These are phyloP conservation scores for Hyperoplus lanceolatus DNA, from an alignment of 2,797 vertebrate genomes.

Conservation along the genomic window DNA sequence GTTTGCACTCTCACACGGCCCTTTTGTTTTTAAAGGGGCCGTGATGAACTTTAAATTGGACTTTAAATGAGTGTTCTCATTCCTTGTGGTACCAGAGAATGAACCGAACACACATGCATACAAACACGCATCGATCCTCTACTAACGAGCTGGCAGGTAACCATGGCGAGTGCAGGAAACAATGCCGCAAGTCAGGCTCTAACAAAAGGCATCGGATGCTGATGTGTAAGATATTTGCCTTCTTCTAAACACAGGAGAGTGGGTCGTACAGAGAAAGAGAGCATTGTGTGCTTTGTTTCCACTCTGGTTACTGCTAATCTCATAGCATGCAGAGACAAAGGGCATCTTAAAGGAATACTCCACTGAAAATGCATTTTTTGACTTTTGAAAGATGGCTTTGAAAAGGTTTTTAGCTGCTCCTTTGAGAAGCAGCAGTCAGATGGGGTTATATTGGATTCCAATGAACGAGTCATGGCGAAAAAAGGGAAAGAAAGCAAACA, in stretches of 20 bases:
- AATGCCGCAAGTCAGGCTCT: conserved; percentile 75
- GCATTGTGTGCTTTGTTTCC: conserved; percentile 77
- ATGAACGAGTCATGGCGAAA: neutral
- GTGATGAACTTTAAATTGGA: conserved; percentile 58
- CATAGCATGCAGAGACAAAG: conserved; percentile 76
- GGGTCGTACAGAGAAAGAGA: conserved; percentile 32
- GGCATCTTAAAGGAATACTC: conserved; percentile 62
- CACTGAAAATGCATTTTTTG: conserved; percentile 33
- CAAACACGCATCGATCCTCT: conserved; percentile 64
- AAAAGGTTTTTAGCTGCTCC: neutral
- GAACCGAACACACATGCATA: conserved; percentile 65
- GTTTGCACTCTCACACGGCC: conserved; percentile 88
- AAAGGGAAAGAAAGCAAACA: neutral
- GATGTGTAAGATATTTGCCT: conserved; percentile 31
- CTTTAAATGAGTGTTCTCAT: conserved; percentile 68
- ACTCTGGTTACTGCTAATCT: conserved; percentile 72
- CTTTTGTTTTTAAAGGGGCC: conserved; percentile 59
- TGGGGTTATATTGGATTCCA: neutral
- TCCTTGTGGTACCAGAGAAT: conserved; percentile 79
- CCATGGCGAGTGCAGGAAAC: conserved; percentile 78
- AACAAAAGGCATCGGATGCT: conserved; percentile 34
- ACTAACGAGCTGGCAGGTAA: conserved; percentile 85
- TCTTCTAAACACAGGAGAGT: conserved; percentile 24
- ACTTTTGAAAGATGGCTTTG: conserved; percentile 6
- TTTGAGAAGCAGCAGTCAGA: neutral